Conservation (phyloP, 2,888 invertebrate genomes). For the Xylota segnis region DNA sequence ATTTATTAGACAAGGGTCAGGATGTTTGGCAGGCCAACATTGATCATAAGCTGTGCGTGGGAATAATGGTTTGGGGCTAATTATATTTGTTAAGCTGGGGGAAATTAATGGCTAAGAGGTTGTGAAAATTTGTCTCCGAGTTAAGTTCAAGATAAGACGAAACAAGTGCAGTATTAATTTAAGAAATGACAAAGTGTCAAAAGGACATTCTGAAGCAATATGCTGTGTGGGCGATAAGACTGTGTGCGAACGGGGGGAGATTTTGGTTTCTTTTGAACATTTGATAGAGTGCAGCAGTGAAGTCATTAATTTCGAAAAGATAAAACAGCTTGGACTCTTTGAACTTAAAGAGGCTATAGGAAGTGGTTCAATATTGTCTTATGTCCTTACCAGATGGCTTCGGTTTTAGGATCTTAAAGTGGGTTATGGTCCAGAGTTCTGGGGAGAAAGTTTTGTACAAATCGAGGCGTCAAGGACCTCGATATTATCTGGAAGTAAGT, state of each 20-base stretch:
- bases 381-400: too few relatives aligned
- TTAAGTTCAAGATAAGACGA: conserved; percentile 45
- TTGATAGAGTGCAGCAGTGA: background rate
- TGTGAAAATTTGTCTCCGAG: conserved; percentile 52
- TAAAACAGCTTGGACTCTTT: too few relatives aligned
- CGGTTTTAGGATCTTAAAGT: too few relatives aligned
- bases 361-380: too few relatives aligned
- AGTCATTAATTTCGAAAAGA: conserved; percentile 6
- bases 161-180: conserved; percentile 57
- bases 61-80: conserved; percentile 58
- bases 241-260: conserved; percentile 11
- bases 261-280: background rate
- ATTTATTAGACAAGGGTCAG: conserved; percentile 69
- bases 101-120: conserved; percentile 55
- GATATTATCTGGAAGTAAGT: too few relatives aligned
- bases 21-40: conserved; percentile 62
- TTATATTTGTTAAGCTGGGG: conserved; percentile 56
- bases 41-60: conserved; percentile 65
- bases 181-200: conserved; percentile 43
- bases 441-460: too few relatives aligned
- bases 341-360: background rate
- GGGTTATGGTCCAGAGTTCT: too few relatives aligned
- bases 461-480: too few relatives aligned
- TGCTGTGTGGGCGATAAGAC: conserved; percentile 47
- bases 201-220: conserved; percentile 48